Evolutionary conservation across 2,113 vertebrate genomes (phyloP), one percentile per base, ranked within the genome.

Genomic region (Catharus minimus): DNA sequence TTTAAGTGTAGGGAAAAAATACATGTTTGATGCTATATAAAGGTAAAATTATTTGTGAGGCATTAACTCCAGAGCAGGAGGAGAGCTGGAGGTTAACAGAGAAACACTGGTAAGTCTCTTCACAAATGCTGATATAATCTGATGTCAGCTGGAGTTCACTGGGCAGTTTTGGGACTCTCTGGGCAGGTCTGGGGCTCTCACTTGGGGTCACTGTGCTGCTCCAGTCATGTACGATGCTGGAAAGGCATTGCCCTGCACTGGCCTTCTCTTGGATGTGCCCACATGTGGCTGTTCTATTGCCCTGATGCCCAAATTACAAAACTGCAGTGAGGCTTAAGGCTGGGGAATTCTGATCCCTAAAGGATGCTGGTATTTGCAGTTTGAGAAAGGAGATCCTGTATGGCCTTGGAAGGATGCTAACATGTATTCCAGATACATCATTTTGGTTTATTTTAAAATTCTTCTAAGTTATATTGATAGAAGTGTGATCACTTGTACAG

Each of bases 191-290:
- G 46, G 69, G 49, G 28, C 28, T 56, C 1, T 89, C 26, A 11
- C n/a, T 21, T 50, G 73, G 18, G 26, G 19, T 82, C 57, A 23
- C 21, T 43, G 17, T 49, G 50, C 62, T 86, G 69, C 36, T 88
- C 11, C 12, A 26, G 38, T 80, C 49, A 28, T 0, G 1, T 41
- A 2, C 1, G 0, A 0, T 46, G 11, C 21, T 69, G n/a, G 56
- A 82, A 75, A 46, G 5, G 5, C 10, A 3, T 75, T 83, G 41
- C 32, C 28, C 16, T 47, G n/a, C 38, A 13, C 9, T 60, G 52
- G n/a, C 41, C 26, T 90, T 80, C 17, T 26, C 9, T 22, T 72
- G 58, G 39, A 44, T 6, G 1, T 91, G 39, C 56, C 47, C 7
- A 2, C 1, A 2, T 44, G 3, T 20, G 46, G 30, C 7, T 5